Evolutionary conservation across 2,888 invertebrate genomes (phyloP).

Genomic region (Atrina japonica): DNA sequence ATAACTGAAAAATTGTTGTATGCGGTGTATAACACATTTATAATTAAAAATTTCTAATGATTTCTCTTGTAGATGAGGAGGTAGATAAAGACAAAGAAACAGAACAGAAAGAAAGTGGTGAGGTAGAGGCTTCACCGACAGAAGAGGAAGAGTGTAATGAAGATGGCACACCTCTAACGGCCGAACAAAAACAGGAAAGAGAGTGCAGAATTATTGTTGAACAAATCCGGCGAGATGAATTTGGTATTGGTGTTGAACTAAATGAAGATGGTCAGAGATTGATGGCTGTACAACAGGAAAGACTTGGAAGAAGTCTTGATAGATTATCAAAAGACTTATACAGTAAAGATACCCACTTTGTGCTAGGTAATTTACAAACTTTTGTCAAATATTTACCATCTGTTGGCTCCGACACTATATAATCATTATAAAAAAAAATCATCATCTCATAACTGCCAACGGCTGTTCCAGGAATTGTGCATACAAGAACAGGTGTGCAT

Average conservation of each 20-base stretch:
- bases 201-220: slow-evolving; percentile 66
- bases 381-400: not conserved
- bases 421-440: no score
- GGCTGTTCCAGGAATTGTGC: no score
- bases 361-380: slow-evolving; percentile 15
- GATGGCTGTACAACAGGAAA: slow-evolving; percentile 76
- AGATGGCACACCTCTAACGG: slow-evolving; percentile 21
- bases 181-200: slow-evolving; percentile 26
- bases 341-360: slow-evolving; percentile 58
- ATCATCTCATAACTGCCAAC: no score
- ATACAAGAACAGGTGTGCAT: no score
- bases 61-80: slow-evolving; percentile 20
- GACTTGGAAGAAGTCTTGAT: slow-evolving; percentile 79
- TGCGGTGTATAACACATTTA: no score
- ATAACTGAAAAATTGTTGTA: no score
- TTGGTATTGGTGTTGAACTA: slow-evolving; percentile 78
- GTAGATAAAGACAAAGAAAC: slow-evolving; percentile 11
- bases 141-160: slow-evolving; percentile 27
- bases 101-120: not conserved
- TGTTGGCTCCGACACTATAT: no score
- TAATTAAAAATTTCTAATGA: no score
- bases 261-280: slow-evolving; percentile 74
- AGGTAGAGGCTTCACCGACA: not conserved
- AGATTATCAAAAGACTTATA: slow-evolving; percentile 75
- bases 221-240: slow-evolving; percentile 78